A percentile compares a stretch with the other conserved stretches of the same genome.
Conservation (phyloP, 1,140 invertebrate species). For the Doryteuthis pealeii region DNA sequence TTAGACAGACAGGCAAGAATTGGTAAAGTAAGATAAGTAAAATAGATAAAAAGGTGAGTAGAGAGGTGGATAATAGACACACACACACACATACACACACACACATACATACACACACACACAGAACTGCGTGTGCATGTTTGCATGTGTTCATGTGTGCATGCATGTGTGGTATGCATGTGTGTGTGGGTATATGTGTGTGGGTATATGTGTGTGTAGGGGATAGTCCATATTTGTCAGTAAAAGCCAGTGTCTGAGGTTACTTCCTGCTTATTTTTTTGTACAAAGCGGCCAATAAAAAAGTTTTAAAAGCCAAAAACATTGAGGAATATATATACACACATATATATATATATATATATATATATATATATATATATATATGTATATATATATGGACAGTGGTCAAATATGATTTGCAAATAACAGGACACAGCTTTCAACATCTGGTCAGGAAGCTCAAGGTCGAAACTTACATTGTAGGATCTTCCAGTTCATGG, state of each 20-base stretch:
- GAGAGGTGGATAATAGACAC: no score
- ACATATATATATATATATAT: not conserved
- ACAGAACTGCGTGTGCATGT: no score
- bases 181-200: no score
- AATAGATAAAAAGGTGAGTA: no score
- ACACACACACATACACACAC: no score
- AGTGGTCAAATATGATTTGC: constrained; percentile 4
- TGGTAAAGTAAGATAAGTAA: no score
- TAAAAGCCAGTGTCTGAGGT: constrained; percentile 3
- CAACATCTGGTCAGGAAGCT: constrained; percentile 7
- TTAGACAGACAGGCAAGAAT: no score
- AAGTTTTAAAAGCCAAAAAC: not conserved
- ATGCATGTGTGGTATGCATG: no score
- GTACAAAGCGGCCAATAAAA: not conserved
- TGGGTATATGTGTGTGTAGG: no score
- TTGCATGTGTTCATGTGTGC: not conserved
- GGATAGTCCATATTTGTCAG: no score
- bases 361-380: no score
- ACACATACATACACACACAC: no score
- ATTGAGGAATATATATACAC: not conserved
- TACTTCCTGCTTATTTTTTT: constrained; percentile 2
- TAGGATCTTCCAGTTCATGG: constrained; percentile 4
- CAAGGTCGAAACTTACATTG: constrained; percentile 7
- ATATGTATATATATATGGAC: not conserved
- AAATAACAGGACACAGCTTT: constrained; percentile 7